A percentile compares a stretch with the other conserved stretches of the same genome.
Evolutionary conservation across 2,888 invertebrate species (phyloP).

Genomic region (Agrilus mali): DNA sequence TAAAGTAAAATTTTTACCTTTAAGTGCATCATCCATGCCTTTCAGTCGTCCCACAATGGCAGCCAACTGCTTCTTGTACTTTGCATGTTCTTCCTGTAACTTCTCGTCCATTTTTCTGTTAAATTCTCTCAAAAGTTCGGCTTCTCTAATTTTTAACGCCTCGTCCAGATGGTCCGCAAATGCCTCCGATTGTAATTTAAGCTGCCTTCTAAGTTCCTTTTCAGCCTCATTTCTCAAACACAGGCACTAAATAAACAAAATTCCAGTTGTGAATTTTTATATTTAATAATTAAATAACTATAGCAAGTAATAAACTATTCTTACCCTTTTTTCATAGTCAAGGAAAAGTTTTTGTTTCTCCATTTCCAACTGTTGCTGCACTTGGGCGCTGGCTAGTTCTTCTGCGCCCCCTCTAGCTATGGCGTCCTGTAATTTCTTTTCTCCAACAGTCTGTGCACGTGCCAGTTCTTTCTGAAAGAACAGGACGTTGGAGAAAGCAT

Average conservation of each 20-base stretch:
- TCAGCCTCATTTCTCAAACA: slow-evolving; percentile 55
- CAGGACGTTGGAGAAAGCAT: slow-evolving; percentile 64
- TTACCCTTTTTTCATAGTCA: slow-evolving; percentile 61
- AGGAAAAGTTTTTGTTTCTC: slow-evolving; percentile 53
- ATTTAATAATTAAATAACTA: no score
- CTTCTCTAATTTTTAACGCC: slow-evolving; percentile 43
- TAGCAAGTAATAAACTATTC: not conserved
- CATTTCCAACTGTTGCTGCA: slow-evolving; percentile 57
- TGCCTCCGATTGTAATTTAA: slow-evolving; percentile 76
- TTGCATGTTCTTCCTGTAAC: slow-evolving; percentile 51
- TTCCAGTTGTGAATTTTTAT: no score
- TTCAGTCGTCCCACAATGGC: slow-evolving; percentile 59
- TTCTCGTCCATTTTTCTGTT: slow-evolving; percentile 51
- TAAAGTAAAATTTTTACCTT: slow-evolving; percentile 37
- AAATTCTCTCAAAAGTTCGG: slow-evolving; percentile 38
- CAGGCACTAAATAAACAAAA: slow-evolving; percentile 40
- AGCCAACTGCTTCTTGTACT: slow-evolving; percentile 58
- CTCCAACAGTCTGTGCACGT: slow-evolving; percentile 53
- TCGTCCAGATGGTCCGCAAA: slow-evolving; percentile 72
- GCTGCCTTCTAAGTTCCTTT: slow-evolving; percentile 57
- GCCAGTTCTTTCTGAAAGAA: slow-evolving; percentile 66
- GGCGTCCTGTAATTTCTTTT: slow-evolving; percentile 49
- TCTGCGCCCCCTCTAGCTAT: slow-evolving; percentile 44
- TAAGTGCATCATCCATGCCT: slow-evolving; percentile 65
- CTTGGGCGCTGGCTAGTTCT: slow-evolving; percentile 36